Base-by-base conservation (phyloP, 2,888 invertebrate genomes). In the Lucinisca nassula region DNA sequence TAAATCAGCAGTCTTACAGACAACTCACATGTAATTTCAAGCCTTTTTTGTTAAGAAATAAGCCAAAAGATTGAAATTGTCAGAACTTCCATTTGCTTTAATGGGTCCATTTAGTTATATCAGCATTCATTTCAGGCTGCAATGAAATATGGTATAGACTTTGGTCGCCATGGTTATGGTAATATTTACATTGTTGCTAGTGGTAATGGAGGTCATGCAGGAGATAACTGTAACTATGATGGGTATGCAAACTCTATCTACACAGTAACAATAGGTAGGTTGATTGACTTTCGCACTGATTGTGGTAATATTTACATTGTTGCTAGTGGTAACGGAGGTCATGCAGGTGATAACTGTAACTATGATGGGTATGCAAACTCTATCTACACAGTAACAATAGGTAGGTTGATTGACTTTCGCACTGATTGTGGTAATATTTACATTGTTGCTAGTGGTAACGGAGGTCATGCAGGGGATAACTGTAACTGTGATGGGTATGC, bases 401-500 rank as follows among this genome's bases (percentile, higher is more conserved):
- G 95, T 95, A 79, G 90, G 91, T n/a, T n/a, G n/a, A 95, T 96
- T 27, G 94, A 95, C 79, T 95, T 94, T 92, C 93, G 96, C 76
- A 77, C 93, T 85, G 95, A 96, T 35, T 96, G 96, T 85, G 96
- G 96, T 12, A 95, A 95, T 85, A 95, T 96, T n/a, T 96, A 95
- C 92, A 96, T 96, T 61, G 96, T 96, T 85, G 96, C 96, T 55
- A 96, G 96, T 90, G 96, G 96, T 37, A 96, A 96, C 85, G 96
- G 96, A 37, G 96, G 96, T 21, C 89, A 88, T 30, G 91, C 93
- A 79, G 90, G 92, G n/a, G 96, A 96, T 91, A 96, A 96, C 92
- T 96, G 96, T 92, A 96, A 96, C 92, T 96, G 94, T 93, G 96
- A 96, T 92, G 96, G 96, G 21, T 96, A 96, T 91, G 96, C 96